Evolutionary conservation across 35 echinoderm and acorn worm species (phyloP).

Genomic region (Hemicentrotus pulcherrimus): DNA sequence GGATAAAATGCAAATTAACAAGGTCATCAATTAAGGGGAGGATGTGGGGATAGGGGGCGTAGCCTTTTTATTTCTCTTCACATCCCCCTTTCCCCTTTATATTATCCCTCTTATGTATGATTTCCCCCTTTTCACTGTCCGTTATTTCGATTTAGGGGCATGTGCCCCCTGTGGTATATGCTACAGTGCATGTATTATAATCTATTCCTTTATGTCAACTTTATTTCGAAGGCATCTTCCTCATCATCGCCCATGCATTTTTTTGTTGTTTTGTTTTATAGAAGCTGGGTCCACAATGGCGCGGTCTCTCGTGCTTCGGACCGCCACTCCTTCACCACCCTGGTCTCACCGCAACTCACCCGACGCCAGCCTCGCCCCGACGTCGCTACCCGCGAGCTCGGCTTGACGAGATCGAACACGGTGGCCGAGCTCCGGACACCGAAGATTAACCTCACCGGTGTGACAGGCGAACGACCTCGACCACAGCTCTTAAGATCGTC

Average conservation of each 20-base stretch:
- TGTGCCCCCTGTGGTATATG: no score
- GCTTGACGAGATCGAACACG: conserved; percentile 23
- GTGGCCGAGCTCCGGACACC: conserved; percentile 29
- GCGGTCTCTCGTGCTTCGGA: background rate
- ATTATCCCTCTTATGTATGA: no score
- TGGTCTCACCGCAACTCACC: background rate
- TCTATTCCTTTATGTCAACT: no score
- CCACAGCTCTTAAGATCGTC: background rate
- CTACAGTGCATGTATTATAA: no score
- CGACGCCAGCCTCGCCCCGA: background rate
- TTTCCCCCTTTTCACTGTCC: no score
- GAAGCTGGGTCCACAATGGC: conserved; percentile 9
- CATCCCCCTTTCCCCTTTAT: no score
- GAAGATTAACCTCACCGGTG: conserved; percentile 25
- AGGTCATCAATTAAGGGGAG: no score
- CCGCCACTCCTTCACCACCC: background rate
- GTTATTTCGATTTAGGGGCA: no score
- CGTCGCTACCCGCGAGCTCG: background rate
- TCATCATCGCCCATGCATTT: background rate
- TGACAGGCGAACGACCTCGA: background rate
- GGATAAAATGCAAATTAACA: no score
- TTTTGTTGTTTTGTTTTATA: background rate
- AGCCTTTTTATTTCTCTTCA: no score
- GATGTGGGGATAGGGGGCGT: no score
- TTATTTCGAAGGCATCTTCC: no score